These are phyloP conservation scores for Sminthurinus signatus DNA, from an alignment of 1,140 invertebrate genomes.

Conservation along the genomic window DNA sequence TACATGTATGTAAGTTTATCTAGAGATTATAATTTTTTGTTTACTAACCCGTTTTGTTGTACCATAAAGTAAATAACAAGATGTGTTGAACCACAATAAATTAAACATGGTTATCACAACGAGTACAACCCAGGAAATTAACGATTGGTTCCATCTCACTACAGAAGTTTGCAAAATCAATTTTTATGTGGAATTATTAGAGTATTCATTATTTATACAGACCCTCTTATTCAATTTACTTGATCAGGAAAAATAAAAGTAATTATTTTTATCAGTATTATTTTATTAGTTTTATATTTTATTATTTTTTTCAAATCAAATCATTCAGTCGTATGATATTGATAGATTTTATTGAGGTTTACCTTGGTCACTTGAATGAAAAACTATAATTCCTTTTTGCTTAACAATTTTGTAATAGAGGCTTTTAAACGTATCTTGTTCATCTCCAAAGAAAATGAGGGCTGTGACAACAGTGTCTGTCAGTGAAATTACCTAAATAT, in stretches of 20 bases:
- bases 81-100: slow-evolving; percentile 6
- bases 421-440: slow-evolving; percentile 10
- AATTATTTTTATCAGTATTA: too few species aligned
- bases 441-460: slow-evolving; percentile 13
- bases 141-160: slow-evolving; percentile 9
- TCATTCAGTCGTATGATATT: too few species aligned
- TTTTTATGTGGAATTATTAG: too few species aligned
- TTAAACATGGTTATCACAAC: slow-evolving; percentile 13
- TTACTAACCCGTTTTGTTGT: neutral
- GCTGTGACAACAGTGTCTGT: slow-evolving; percentile 10
- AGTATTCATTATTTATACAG: too few species aligned
- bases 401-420: slow-evolving; percentile 11
- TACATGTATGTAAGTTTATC: neutral
- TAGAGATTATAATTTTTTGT: too few species aligned
- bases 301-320: too few species aligned
- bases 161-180: neutral
- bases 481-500: neutral
- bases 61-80: slow-evolving; percentile 1
- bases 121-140: slow-evolving; percentile 6
- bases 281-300: too few species aligned
- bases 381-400: slow-evolving; percentile 1
- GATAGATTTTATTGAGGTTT: too few species aligned
- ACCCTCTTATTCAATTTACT: too few species aligned
- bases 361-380: slow-evolving; percentile 12
- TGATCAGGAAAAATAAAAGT: too few species aligned